Conservation (phyloP, 1,140 invertebrate genomes). For the Musca domestica region DNA sequence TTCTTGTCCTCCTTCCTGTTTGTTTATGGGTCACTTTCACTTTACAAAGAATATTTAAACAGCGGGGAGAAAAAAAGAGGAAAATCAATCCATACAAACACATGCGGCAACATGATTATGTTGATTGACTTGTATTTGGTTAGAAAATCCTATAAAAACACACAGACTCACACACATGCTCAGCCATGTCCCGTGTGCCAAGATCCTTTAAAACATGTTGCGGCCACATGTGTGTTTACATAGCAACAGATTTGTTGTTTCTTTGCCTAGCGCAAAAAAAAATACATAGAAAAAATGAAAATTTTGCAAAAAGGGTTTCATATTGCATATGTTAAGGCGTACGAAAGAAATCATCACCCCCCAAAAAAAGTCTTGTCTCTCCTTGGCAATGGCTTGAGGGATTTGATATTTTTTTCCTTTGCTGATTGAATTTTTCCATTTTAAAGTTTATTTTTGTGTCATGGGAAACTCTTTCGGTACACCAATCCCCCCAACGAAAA, state of each 20-base stretch:
- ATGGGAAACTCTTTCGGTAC: not conserved
- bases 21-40: constrained; percentile 24
- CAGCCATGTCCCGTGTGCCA: too few species aligned
- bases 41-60: constrained; percentile 2
- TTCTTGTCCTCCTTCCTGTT: not conserved
- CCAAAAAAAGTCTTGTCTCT: not conserved
- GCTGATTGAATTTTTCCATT: not conserved
- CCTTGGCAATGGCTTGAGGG: not conserved
- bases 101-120: constrained; percentile 5
- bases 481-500: too few species aligned
- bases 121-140: constrained; percentile 22
- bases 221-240: constrained; percentile 15
- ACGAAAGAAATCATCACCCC: too few species aligned
- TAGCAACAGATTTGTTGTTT: constrained; percentile 7
- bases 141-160: constrained; percentile 16
- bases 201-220: not conserved
- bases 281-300: not conserved
- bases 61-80: not conserved
- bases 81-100: not conserved
- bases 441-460: not conserved
- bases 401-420: not conserved
- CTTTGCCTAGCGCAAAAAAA: not conserved
- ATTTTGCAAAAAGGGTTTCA: constrained; percentile 3
- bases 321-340: not conserved
- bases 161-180: not conserved